Evolutionary conservation across 2,113 vertebrate species (phyloP).

Genomic region (Neotoma lepida): DNA sequence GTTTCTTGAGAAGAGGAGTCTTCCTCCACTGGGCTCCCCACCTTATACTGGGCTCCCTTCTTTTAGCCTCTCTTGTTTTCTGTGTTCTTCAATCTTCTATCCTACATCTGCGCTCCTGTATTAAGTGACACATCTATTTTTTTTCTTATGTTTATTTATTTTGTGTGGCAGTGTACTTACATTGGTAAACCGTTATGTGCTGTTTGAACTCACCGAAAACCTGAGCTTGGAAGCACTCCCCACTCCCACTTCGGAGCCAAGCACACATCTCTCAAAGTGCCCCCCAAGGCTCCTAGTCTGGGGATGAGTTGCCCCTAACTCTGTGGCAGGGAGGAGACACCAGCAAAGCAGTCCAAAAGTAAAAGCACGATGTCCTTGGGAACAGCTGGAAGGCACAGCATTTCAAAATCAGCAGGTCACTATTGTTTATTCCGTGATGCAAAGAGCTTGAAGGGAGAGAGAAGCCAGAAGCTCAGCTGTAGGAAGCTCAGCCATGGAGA

Average conservation of each 20-base stretch:
- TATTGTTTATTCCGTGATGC: not conserved
- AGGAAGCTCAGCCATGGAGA: not conserved
- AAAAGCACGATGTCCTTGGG: not conserved
- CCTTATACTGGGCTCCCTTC: not conserved
- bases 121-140: no score
- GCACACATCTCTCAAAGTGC: not conserved
- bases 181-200: not conserved
- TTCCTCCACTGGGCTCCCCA: rapidly evolving
- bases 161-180: not conserved
- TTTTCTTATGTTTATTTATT: not conserved
- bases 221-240: not conserved
- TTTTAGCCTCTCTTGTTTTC: no score
- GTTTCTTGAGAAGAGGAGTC: no score
- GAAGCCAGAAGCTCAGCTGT: not conserved
- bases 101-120: not conserved
- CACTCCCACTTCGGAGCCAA: not conserved
- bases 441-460: not conserved
- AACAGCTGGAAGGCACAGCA: not conserved
- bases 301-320: not conserved
- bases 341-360: not conserved
- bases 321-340: not conserved
- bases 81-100: not conserved
- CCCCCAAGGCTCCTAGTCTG: not conserved
- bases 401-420: not conserved
- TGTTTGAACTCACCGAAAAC: not conserved